These are phyloP conservation scores for Chymomyza costata DNA, from an alignment of 1,140 invertebrate species.

Conservation along the genomic window DNA sequence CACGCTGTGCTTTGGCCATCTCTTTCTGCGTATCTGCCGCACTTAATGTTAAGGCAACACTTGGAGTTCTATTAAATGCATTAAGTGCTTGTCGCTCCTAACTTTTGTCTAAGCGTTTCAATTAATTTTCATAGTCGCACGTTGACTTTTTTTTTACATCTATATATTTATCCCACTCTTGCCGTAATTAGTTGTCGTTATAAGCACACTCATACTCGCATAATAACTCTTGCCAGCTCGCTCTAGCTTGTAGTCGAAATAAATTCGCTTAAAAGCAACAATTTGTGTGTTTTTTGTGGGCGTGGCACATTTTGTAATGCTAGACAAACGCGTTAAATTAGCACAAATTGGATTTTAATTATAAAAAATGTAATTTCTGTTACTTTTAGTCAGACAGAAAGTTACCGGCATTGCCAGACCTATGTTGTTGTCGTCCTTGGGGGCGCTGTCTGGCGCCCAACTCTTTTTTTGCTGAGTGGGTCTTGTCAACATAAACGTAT, in stretches of 20 bases:
- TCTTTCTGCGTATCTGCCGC: not conserved
- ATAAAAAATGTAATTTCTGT: constrained; percentile 37
- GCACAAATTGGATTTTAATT: constrained; percentile 59
- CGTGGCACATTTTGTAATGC: constrained; percentile 19
- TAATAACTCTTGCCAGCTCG: constrained; percentile 2
- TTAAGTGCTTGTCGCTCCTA: constrained; percentile 62
- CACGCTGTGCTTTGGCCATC: not conserved
- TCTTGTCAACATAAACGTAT: constrained; percentile 8
- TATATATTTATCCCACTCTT: not conserved
- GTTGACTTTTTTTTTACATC: constrained; percentile 15
- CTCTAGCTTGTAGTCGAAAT: not conserved
- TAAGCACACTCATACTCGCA: not conserved
- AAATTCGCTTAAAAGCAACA: constrained; percentile 28
- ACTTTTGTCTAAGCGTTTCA: constrained; percentile 67
- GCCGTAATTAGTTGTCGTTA: not conserved
- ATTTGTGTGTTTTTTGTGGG: constrained; percentile 5
- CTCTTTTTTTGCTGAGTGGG: not conserved
- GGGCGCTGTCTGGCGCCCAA: not conserved
- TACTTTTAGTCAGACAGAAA: constrained; percentile 10
- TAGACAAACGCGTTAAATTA: constrained; percentile 51
- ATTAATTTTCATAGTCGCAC: constrained; percentile 65
- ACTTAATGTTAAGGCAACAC: constrained; percentile 38
- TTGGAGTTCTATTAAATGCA: constrained; percentile 66
- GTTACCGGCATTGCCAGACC: not conserved
- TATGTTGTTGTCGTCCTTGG: not conserved